Evolutionary conservation across 2,113 vertebrate genomes (phyloP).

Genomic region (Eidolon helvum): DNA sequence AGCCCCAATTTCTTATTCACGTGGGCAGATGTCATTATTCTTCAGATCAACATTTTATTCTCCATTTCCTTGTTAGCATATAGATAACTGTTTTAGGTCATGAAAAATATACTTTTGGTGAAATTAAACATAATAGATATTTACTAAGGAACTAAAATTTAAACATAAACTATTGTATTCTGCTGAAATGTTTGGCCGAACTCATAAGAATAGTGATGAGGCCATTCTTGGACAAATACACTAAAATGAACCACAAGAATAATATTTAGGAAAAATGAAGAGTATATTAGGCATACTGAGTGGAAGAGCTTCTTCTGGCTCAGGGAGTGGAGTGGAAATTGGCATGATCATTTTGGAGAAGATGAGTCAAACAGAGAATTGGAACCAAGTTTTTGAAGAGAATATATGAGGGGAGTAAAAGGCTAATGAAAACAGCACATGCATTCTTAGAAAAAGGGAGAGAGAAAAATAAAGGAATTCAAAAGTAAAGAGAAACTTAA

Average conservation of each 20-base stretch:
- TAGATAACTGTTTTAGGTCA: background rate
- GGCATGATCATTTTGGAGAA: background rate
- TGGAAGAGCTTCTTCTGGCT: background rate
- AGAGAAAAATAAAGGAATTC: background rate
- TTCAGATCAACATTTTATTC: background rate
- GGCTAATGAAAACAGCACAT: background rate
- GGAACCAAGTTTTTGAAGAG: background rate
- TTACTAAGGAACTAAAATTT: background rate
- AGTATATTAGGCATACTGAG: background rate
- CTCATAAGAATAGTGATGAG: background rate
- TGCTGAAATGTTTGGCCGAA: constrained; percentile 6
- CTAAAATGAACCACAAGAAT: background rate
- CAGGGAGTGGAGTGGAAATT: background rate
- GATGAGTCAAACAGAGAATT: background rate
- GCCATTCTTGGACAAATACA: background rate
- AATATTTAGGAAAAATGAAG: background rate
- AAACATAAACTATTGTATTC: background rate
- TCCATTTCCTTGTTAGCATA: background rate
- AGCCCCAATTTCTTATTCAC: background rate
- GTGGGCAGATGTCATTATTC: background rate
- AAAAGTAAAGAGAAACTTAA: constrained; percentile 22
- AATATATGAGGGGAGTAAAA: background rate
- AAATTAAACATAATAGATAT: background rate
- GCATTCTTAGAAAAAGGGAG: background rate
- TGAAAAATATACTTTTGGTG: background rate